Percentiles rank a stretch among this genome's conserved stretches.
Evolutionary conservation across 2,888 invertebrate genomes (phyloP).

Genomic region (Mythimna lalbum): DNA sequence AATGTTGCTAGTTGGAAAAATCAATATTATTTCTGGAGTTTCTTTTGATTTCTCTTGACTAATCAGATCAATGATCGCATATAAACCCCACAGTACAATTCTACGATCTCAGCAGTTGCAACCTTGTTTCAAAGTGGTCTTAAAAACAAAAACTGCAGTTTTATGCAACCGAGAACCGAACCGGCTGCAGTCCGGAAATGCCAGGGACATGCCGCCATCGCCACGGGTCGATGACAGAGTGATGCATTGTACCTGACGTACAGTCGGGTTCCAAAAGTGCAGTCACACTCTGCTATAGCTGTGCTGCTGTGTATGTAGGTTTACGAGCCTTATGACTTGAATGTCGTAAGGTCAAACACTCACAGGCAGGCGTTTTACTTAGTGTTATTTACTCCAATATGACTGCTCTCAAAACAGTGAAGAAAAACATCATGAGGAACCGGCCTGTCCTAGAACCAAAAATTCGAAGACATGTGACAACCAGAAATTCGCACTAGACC

Average conservation of each 20-base stretch:
- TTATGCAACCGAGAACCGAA: conserved; percentile 44
- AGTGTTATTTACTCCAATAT: too few relatives aligned
- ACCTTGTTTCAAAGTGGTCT: conserved; percentile 12
- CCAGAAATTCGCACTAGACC: too few relatives aligned
- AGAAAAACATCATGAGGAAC: too few relatives aligned
- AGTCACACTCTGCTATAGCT: not conserved
- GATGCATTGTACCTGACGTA: conserved; percentile 14
- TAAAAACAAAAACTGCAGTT: conserved; percentile 57
- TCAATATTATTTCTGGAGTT: not conserved
- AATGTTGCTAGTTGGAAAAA: conserved; percentile 10
- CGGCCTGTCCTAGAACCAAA: too few relatives aligned
- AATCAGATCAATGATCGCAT: conserved; percentile 1
- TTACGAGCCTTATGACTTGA: too few relatives aligned
- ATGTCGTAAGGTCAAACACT: too few relatives aligned
- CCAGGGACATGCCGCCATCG: conserved; percentile 52
- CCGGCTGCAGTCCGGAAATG: conserved; percentile 62
- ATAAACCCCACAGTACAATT: conserved; percentile 3
- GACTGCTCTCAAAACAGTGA: too few relatives aligned
- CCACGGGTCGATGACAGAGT: conserved; percentile 59
- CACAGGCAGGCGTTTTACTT: too few relatives aligned
- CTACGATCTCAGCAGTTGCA: conserved; percentile 16
- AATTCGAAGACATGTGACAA: too few relatives aligned
- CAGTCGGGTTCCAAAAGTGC: not conserved
- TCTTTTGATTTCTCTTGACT: not conserved
- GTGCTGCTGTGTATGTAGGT: too few relatives aligned